Conservation (phyloP, 2,113 vertebrate species). For the Serilophus lunatus region DNA sequence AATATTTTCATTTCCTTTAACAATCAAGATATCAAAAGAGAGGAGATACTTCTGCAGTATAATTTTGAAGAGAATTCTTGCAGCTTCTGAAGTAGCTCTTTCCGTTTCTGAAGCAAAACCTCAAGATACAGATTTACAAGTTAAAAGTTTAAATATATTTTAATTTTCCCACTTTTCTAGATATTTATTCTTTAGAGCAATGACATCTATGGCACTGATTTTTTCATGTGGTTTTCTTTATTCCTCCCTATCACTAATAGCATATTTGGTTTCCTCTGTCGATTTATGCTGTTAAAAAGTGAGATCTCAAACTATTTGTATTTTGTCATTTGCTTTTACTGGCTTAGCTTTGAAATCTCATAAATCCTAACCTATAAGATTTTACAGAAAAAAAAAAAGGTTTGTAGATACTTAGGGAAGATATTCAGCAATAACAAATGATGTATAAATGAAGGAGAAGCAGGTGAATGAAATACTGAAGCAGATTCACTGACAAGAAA, state of each 20-base stretch:
- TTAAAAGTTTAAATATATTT: not conserved
- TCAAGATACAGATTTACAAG: not conserved
- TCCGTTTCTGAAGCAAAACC: not conserved
- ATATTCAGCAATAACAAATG: too few relatives aligned
- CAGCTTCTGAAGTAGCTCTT: not conserved
- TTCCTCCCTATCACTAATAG: too few relatives aligned
- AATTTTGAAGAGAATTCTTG: not conserved
- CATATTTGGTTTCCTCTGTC: too few relatives aligned
- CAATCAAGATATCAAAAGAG: not conserved
- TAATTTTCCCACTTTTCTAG: not conserved
- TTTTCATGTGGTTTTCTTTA: too few relatives aligned
- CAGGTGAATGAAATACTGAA: not conserved
- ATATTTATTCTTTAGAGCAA: not conserved
- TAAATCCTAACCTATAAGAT: too few relatives aligned
- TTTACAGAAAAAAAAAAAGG: too few relatives aligned
- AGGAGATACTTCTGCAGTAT: not conserved
- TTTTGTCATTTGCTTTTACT: too few relatives aligned
- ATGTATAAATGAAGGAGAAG: not conserved
- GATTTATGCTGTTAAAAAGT: too few relatives aligned
- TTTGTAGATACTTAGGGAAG: too few relatives aligned
- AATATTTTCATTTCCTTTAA: not conserved
- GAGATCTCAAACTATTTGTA: too few relatives aligned
- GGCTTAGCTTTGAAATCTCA: too few relatives aligned
- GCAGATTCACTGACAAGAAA: not conserved
- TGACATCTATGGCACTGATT: not conserved